These are phyloP conservation scores for Aratinga solstitialis DNA, from an alignment of 2,797 vertebrate genomes.

Conservation along the genomic window DNA sequence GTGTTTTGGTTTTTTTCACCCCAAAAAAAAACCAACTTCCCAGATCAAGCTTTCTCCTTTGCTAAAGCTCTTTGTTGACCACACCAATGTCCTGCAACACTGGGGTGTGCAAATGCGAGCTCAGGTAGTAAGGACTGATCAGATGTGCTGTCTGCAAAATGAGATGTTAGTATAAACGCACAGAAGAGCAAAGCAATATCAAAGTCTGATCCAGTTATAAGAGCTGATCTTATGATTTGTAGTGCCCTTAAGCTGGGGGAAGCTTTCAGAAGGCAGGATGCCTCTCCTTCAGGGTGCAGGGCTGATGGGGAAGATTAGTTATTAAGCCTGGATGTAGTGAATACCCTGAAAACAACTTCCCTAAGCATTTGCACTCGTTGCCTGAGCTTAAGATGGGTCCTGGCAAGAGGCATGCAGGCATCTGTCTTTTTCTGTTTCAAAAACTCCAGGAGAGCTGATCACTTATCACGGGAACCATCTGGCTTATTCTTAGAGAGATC, in stretches of 20 bases:
- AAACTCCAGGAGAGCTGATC: conserved; percentile 69
- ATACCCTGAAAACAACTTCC: conserved; percentile 9
- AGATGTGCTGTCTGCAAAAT: background rate
- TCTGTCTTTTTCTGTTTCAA: conserved; percentile 68
- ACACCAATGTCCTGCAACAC: background rate
- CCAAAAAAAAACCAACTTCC: background rate
- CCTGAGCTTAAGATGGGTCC: conserved; percentile 60
- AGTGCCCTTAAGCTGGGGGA: background rate
- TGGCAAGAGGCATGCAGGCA: conserved; percentile 65
- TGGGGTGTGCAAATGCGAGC: background rate
- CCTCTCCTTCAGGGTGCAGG: background rate
- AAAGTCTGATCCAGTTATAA: conserved; percentile 15
- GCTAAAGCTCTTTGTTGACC: background rate
- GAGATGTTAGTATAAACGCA: conserved; percentile 12
- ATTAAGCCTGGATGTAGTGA: conserved; percentile 34
- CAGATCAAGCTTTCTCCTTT: background rate
- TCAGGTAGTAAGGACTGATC: background rate
- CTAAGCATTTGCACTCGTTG: background rate
- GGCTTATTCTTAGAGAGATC: conserved; percentile 65
- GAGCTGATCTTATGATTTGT: conserved; percentile 10
- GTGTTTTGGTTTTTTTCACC: background rate
- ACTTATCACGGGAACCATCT: conserved; percentile 67
- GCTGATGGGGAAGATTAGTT: conserved; percentile 9
- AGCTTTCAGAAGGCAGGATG: conserved; percentile 14
- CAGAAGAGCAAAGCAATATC: background rate